These are phyloP conservation scores for Coptotermes formosanus DNA, from an alignment of 1,140 invertebrate genomes.

Conservation along the genomic window DNA sequence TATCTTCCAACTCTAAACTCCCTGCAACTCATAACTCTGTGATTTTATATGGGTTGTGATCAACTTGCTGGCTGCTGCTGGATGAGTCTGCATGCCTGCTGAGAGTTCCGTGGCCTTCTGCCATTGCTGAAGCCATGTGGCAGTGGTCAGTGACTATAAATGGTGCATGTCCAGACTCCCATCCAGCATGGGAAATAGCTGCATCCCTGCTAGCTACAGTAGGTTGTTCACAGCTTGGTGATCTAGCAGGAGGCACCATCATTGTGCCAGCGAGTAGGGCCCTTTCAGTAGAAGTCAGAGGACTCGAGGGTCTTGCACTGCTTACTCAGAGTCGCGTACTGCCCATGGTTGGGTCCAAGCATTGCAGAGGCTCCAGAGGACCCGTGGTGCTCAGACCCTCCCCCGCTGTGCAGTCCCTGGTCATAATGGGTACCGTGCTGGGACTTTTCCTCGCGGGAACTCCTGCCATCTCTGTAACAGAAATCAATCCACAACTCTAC, in stretches of 20 bases:
- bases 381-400: conserved; percentile 33
- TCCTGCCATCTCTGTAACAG: conserved; percentile 42
- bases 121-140: neutral
- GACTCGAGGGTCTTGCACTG: conserved; percentile 93
- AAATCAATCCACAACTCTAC: conserved; percentile 22
- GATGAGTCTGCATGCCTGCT: neutral
- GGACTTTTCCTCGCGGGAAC: conserved; percentile 38
- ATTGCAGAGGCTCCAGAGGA: conserved; percentile 37
- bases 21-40: conserved; percentile 20
- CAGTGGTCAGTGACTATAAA: neutral
- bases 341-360: conserved; percentile 48
- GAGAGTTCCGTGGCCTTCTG: conserved; percentile 4
- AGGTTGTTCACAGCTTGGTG: conserved; percentile 1
- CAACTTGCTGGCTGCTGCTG: neutral
- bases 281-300: conserved; percentile 90
- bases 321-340: conserved; percentile 75
- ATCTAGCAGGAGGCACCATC: neutral
- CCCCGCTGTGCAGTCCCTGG: conserved; percentile 33
- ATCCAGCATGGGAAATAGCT: neutral
- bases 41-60: neutral
- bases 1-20: neutral
- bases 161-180: neutral
- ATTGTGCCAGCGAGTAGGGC: conserved; percentile 45
- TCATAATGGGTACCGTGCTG: conserved; percentile 36
- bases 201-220: neutral